Percentiles rank a stretch among this genome's conserved stretches.
Evolutionary conservation across 2,888 invertebrate species (phyloP).

Genomic region (Leptinotarsa tumamoca): DNA sequence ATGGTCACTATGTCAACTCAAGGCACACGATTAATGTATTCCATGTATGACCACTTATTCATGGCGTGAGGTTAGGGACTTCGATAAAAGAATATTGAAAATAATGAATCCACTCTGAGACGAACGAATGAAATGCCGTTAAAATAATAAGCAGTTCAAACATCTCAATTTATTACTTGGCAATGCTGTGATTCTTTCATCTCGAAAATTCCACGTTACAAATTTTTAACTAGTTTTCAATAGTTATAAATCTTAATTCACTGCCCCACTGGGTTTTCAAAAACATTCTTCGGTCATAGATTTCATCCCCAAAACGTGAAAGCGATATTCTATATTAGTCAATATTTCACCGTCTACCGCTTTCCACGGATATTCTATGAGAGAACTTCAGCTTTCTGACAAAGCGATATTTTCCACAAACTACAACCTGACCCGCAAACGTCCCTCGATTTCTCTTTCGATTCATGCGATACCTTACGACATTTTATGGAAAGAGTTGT

Average conservation of each 20-base stretch:
- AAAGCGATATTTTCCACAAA: slow-evolving; percentile 1
- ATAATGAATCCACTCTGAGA: too few species aligned
- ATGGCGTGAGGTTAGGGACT: too few species aligned
- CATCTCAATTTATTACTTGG: too few species aligned
- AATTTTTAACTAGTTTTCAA: background rate
- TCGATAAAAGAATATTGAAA: too few species aligned
- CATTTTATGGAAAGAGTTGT: slow-evolving; percentile 1
- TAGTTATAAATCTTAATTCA: background rate
- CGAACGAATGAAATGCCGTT: too few species aligned
- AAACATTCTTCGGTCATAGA: background rate
- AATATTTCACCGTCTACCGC: slow-evolving; percentile 16
- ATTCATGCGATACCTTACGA: background rate
- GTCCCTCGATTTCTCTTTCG: background rate
- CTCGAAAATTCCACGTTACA: too few species aligned
- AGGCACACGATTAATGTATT: too few species aligned
- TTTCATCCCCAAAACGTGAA: background rate
- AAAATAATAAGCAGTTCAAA: too few species aligned
- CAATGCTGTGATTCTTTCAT: too few species aligned
- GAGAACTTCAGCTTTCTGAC: slow-evolving; percentile 12
- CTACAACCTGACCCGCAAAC: slow-evolving; percentile 12
- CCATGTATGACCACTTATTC: too few species aligned
- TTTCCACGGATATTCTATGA: background rate
- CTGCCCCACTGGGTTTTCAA: background rate
- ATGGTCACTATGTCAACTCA: too few species aligned
- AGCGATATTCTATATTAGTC: slow-evolving; percentile 12